Evolutionary conservation across 2,888 invertebrate genomes (phyloP), one percentile per base, ranked within the genome.

Genomic region (Holacanthella duospinosa): DNA sequence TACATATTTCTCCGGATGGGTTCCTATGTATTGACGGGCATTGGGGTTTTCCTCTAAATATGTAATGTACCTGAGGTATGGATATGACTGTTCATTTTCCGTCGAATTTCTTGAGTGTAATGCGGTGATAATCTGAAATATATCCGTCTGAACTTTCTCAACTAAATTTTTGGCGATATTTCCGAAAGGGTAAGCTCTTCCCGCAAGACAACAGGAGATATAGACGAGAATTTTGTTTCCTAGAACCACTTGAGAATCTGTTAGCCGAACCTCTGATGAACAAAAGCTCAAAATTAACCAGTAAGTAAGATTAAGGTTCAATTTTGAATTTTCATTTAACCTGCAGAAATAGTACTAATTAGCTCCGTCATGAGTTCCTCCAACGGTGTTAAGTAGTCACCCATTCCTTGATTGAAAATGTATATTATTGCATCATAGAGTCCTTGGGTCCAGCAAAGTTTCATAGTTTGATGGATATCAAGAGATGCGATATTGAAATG

Each of bases 221-320:
- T 92, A 93, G 1, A 93, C 89, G 59, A 93, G 78, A 69, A 93
- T 78, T 67, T 88, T 88, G 75, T 92, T 91, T 6, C 92, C 93
- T 55, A 90, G 80, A 73, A 80, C 80, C 69, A 85, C 78, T 68
- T 75, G 74, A 16, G 69, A 67, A 60, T 75, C 75, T 24, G 74
- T 75, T 29, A 77, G 69, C 57, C 74, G 74, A 25, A 73, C 69
- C 19, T 75, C 75, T 70, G 26, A 26, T 60, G 64, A 12, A 26
- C 4, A 25, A 6, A 55, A 6, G 26, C 3, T 55, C 12, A 55
- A 19, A 26, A 6, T 25, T 55, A 55, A 24, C 6, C 3, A 55
- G 4, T 55, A 19, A 16, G 24, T 55, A 16, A 26, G 16, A 24
- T 58, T 3, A 29, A 21, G 16, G n/a, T 6, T 48, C 21, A 48